Evolutionary conservation across 2,113 vertebrate species (phyloP).

Genomic region (Thalassoma bifasciatum): DNA sequence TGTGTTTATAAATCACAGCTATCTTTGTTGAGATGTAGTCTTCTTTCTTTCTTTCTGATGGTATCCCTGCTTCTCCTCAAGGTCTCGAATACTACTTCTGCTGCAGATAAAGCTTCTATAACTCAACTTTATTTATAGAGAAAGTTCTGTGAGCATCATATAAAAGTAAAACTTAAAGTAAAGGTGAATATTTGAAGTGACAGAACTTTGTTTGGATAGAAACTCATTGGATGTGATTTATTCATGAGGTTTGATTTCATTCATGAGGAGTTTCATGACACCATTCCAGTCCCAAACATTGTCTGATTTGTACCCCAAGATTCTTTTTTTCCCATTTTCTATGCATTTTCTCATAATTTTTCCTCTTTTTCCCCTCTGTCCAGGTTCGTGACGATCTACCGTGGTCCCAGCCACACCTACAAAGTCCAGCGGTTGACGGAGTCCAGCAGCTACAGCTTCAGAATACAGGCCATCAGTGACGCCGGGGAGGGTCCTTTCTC

Average conservation of each 20-base stretch:
- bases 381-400: conserved; percentile 96
- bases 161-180: background rate
- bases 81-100: conserved; percentile 6
- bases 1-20: conserved; percentile 31
- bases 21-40: conserved; percentile 17
- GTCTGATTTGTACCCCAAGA: no score
- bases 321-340: background rate
- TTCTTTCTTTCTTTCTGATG: background rate
- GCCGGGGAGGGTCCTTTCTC: conserved; percentile 97
- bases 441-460: conserved; percentile 93
- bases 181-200: background rate
- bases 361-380: no score
- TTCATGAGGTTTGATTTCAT: no score
- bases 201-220: background rate
- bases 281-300: background rate
- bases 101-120: background rate
- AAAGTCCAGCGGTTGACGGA: conserved; percentile 95
- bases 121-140: no score
- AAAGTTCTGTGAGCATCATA: background rate
- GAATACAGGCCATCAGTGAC: conserved; percentile 94
- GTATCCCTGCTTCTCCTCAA: conserved; percentile 8
- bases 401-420: conserved; percentile 97
- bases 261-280: no score
- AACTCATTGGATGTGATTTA: background rate
- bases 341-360: conserved; percentile 2